Percentiles rank a stretch among this genome's conserved stretches.
These are phyloP conservation scores for Drosophila macrothrix DNA, from an alignment of 2,888 invertebrate genomes.

Conservation along the genomic window DNA sequence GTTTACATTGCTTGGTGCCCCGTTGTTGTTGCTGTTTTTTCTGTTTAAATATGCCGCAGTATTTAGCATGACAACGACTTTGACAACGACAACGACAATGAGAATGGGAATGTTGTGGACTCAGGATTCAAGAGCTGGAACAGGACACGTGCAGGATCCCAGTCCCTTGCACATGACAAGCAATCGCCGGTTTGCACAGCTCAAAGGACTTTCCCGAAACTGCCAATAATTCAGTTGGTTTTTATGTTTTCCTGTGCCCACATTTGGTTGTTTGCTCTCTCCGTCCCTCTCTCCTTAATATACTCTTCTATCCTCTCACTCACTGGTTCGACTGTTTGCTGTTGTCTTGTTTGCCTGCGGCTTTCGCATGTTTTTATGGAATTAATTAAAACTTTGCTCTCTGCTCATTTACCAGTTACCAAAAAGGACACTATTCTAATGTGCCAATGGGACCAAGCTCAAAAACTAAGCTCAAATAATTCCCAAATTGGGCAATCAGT, in stretches of 20 bases:
- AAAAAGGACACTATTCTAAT: conserved; percentile 34
- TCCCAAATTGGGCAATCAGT: conserved; percentile 29
- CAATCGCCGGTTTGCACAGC: conserved; percentile 42
- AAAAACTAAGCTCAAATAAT: conserved; percentile 41
- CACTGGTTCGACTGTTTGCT: conserved; percentile 33
- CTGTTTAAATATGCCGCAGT: conserved; percentile 74
- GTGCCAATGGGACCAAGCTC: conserved; percentile 39
- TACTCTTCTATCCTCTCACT: conserved; percentile 4
- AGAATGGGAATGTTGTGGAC: conserved; percentile 23
- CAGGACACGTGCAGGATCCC: conserved; percentile 13
- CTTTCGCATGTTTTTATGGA: conserved; percentile 71
- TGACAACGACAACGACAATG: conserved; percentile 47
- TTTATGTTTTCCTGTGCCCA: conserved; percentile 47
- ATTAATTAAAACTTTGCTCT: conserved; percentile 75
- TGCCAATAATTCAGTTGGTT: conserved; percentile 72
- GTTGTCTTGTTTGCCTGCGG: conserved; percentile 62
- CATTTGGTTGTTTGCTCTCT: conserved; percentile 39
- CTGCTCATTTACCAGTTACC: conserved; percentile 55
- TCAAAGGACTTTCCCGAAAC: conserved; percentile 67
- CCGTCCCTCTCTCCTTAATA: background rate
- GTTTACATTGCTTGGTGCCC: conserved; percentile 54
- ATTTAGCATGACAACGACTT: conserved; percentile 77
- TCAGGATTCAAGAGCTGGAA: conserved; percentile 8
- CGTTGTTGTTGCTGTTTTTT: conserved; percentile 52
- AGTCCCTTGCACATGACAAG: conserved; percentile 32